Base-by-base conservation (phyloP, 1,140 invertebrate species). In the Drosophila equinoxialis region DNA sequence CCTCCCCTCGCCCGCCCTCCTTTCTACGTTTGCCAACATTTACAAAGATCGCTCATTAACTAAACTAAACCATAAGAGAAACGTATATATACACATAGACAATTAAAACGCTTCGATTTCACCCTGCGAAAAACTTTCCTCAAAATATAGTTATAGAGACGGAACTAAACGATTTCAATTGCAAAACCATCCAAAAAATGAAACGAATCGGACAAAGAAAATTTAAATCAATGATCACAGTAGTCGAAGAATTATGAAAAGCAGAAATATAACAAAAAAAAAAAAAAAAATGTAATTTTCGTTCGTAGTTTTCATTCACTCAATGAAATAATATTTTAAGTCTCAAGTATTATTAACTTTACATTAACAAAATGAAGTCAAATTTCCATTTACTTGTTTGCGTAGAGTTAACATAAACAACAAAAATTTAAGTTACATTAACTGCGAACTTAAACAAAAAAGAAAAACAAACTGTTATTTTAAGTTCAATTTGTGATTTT, bases 21-120 rank as follows among this genome's bases (percentile, higher is more conserved):
- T n/a, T n/a, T n/a, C n/a, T 86, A 69, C 76, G 76, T 86, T 86
- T 86, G 79, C 83, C 83, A 86, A 87, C 68, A 65, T 41, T 45
- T 61, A 59, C 17, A 60, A 41, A 51, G 41, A 42, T 66, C 35
- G 45, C 55, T 67, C 74, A 68, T 65, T 66, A 73, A 74, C 62
- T 68, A 62, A 62, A 76, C 23, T 48, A 30, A n/a, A 61, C 60
- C 17, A 42, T 41, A 41, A 63, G 35, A 59, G 41, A 63, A 60
- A 51, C 59, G 62, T 62, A 55, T 74, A 54, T 57, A 68, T 67
- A 54, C 45, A 68, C 26, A 37, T 39, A 42, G 20, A n/a, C 20
- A 63, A 59, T 13, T 37, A 39, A 59, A 39, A 37, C 13, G 33
- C 45, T 51, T 51, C 17, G 20, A 51, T 51, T 23, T 23, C 45